phyloP scores from a whole-genome alignment of 1,140 invertebrate genomes.

The Hesperophylax magnus region DNA sequence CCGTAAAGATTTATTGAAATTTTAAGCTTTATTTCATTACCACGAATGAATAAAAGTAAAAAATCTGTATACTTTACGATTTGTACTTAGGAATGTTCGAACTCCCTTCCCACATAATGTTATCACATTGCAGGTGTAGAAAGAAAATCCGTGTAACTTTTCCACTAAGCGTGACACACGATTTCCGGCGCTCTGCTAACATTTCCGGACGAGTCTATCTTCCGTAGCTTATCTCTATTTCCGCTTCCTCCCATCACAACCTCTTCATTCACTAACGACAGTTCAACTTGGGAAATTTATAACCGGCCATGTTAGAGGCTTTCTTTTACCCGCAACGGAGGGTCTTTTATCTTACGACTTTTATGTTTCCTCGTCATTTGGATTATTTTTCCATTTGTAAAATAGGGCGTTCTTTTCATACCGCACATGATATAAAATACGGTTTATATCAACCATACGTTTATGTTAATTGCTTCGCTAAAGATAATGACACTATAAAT shows the following conservation, averaged over 20 bases:
- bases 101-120: too few relatives aligned
- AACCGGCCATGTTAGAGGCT: conserved; percentile 4
- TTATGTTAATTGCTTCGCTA: too few relatives aligned
- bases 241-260: conserved; percentile 50
- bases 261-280: conserved; percentile 36
- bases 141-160: conserved; percentile 43
- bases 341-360: background rate
- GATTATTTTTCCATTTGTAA: background rate
- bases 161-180: conserved; percentile 52
- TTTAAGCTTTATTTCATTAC: too few relatives aligned
- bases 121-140: background rate
- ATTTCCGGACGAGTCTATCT: conserved; percentile 49
- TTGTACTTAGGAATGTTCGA: too few relatives aligned
- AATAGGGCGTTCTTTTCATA: background rate
- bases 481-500: too few relatives aligned
- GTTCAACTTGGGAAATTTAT: conserved; percentile 22
- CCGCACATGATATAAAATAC: too few relatives aligned
- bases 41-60: too few relatives aligned
- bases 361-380: background rate
- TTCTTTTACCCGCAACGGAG: background rate
- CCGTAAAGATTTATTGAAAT: background rate
- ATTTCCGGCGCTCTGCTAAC: conserved; percentile 55
- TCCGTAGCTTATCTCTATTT: conserved; percentile 48
- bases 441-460: too few relatives aligned
- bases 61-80: too few relatives aligned